A percentile compares a stretch with the other conserved stretches of the same genome.
These are phyloP conservation scores for Osmerus mordax DNA, from an alignment of 2,113 vertebrate species.

Conservation along the genomic window DNA sequence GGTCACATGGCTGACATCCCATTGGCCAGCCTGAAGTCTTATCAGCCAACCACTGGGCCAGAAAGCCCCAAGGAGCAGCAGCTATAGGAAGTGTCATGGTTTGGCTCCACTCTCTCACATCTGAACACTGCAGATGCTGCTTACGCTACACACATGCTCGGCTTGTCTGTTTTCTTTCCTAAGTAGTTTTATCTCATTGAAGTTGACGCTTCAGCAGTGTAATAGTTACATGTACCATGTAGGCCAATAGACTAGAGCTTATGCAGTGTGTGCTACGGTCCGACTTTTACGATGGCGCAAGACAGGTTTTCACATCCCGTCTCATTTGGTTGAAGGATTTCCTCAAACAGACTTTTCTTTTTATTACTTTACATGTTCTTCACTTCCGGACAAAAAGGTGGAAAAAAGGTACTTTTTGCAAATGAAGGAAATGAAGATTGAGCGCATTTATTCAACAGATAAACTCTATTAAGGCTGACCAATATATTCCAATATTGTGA, in stretches of 20 bases:
- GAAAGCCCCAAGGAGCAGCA: slow-evolving; percentile 97
- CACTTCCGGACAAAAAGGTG: slow-evolving; percentile 33
- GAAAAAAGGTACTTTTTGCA: slow-evolving; percentile 7
- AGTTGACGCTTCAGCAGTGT: slow-evolving; percentile 82
- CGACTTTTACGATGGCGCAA: slow-evolving; percentile 75
- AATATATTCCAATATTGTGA: slow-evolving; percentile 90
- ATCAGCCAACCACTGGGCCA: slow-evolving; percentile 83
- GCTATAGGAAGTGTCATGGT: slow-evolving; percentile 78
- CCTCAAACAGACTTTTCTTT: slow-evolving; percentile 51
- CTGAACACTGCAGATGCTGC: slow-evolving; percentile 20
- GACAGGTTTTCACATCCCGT: slow-evolving; percentile 54
- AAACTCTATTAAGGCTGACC: slow-evolving; percentile 75
- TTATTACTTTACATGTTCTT: slow-evolving; percentile 43
- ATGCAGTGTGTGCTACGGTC: slow-evolving; percentile 77
- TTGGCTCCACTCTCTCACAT: neutral
- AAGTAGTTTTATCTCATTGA: slow-evolving; percentile 61
- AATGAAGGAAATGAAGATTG: slow-evolving; percentile 34
- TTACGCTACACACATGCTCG: neutral
- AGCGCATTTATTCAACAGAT: slow-evolving; percentile 30
- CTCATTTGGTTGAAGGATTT: neutral
- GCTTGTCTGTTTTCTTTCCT: slow-evolving; percentile 35
- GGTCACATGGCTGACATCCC: slow-evolving; percentile 93
- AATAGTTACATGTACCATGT: slow-evolving; percentile 83
- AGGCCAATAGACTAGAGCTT: slow-evolving; percentile 87
- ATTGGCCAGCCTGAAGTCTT: slow-evolving; percentile 93